These are phyloP conservation scores for Chaenodraco wilsoni DNA, from an alignment of 2,797 vertebrate genomes.

Conservation along the genomic window DNA sequence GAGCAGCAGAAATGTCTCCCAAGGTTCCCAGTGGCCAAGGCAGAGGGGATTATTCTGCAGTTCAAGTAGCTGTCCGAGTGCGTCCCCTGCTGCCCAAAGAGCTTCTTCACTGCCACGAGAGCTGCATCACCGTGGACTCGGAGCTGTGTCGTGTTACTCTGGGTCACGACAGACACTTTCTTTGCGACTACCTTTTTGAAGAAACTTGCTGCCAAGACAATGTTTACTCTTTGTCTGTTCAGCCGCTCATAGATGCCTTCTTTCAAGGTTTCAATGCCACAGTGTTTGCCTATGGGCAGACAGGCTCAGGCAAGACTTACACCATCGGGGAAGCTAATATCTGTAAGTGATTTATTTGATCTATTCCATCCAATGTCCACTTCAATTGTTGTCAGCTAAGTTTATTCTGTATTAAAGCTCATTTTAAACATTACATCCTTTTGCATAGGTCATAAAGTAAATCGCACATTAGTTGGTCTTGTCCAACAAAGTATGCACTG, in stretches of 20 bases:
- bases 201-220: slow-evolving; percentile 89
- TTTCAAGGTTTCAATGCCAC: slow-evolving; percentile 96
- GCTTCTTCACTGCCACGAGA: slow-evolving; percentile 89
- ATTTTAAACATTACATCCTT: background rate
- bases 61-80: slow-evolving; percentile 90
- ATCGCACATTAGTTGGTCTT: background rate
- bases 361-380: background rate
- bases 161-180: slow-evolving; percentile 90
- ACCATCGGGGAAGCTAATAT: slow-evolving; percentile 95
- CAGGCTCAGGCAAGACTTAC: slow-evolving; percentile 96
- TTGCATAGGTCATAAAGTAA: background rate
- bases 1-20: slow-evolving; percentile 80
- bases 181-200: slow-evolving; percentile 89
- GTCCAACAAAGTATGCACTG: background rate
- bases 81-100: slow-evolving; percentile 94
- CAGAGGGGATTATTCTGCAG: slow-evolving; percentile 85
- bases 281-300: slow-evolving; percentile 96
- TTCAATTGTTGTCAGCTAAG: background rate
- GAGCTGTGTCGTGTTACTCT: slow-evolving; percentile 85
- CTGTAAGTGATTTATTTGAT: slow-evolving; percentile 88
- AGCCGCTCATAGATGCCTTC: slow-evolving; percentile 93
- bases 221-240: slow-evolving; percentile 89
- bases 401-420: background rate
- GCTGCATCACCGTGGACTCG: slow-evolving; percentile 87
- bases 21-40: slow-evolving; percentile 78